These are phyloP conservation scores for Liopterus haemorrhoidalis DNA, from an alignment of 2,888 invertebrate genomes.

Conservation along the genomic window DNA sequence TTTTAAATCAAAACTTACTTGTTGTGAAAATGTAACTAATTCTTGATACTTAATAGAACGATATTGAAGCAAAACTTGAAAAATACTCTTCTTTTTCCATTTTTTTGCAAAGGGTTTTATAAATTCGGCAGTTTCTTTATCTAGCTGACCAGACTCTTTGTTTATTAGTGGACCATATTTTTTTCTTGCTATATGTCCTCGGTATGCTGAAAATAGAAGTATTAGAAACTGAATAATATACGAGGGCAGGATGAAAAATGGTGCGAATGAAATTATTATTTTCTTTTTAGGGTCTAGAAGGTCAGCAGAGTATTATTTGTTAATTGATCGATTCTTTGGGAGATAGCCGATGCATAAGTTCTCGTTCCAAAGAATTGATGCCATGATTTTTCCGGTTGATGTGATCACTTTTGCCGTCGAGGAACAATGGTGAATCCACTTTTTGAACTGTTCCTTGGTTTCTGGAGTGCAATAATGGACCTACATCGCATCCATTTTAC, in stretches of 20 bases:
- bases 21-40: constrained; percentile 79
- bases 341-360: too few relatives aligned
- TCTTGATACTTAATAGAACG: constrained; percentile 77
- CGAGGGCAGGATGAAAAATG: too few relatives aligned
- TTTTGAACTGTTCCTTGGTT: too few relatives aligned
- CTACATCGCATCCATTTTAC: too few relatives aligned
- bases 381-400: too few relatives aligned
- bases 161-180: constrained; percentile 58
- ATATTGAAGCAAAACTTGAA: constrained; percentile 76
- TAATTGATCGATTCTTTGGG: too few relatives aligned
- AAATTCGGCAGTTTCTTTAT: constrained; percentile 65
- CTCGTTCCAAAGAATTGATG: too few relatives aligned
- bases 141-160: constrained; percentile 58
- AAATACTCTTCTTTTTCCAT: constrained; percentile 77
- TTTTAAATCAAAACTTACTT: constrained; percentile 54
- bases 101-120: constrained; percentile 69
- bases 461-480: too few relatives aligned
- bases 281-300: background rate
- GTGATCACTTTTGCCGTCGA: too few relatives aligned
- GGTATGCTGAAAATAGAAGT: constrained; percentile 53
- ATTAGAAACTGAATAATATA: too few relatives aligned
- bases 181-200: constrained; percentile 64
- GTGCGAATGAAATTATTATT: too few relatives aligned
- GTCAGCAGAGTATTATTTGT: background rate
- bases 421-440: too few relatives aligned